Conservation (phyloP, 2,888 invertebrate species). For the Eutolmus rufibarbis region DNA sequence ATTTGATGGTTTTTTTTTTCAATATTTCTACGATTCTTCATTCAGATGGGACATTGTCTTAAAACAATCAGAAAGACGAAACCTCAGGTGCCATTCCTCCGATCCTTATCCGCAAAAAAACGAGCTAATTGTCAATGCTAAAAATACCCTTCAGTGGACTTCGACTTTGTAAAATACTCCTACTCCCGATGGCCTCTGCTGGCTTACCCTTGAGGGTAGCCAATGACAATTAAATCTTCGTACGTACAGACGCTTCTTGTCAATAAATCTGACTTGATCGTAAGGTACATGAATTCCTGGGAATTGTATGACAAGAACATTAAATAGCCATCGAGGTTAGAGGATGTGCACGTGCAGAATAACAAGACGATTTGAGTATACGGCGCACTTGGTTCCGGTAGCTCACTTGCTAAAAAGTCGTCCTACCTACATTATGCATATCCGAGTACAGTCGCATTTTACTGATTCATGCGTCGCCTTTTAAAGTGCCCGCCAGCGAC, state of each 20-base stretch:
- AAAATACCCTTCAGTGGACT: neutral
- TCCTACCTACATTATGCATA: neutral
- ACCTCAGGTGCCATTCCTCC: neutral
- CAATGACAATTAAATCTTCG: neutral
- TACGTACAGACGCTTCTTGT: constrained; percentile 9
- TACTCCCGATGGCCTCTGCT: neutral
- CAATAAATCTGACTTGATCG: constrained; percentile 28
- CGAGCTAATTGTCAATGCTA: neutral
- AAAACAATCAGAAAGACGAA: neutral
- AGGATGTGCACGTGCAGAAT: constrained; percentile 41
- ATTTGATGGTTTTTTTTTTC: neutral
- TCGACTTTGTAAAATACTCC: neutral
- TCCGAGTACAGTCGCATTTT: neutral
- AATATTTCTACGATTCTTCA: neutral
- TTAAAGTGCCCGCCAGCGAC: neutral
- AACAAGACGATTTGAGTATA: constrained; percentile 32
- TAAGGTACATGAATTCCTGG: constrained; percentile 15
- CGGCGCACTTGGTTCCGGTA: constrained; percentile 45
- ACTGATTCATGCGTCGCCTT: neutral
- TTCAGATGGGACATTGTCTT: neutral
- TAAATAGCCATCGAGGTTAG: constrained; percentile 35
- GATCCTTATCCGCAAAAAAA: neutral
- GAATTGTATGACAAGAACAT: constrained; percentile 37
- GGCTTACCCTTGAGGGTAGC: neutral
- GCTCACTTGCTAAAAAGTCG: neutral